Evolutionary conservation across 2,888 invertebrate genomes (phyloP).

Genomic region (Acanthococcus lagerstroemiae): DNA sequence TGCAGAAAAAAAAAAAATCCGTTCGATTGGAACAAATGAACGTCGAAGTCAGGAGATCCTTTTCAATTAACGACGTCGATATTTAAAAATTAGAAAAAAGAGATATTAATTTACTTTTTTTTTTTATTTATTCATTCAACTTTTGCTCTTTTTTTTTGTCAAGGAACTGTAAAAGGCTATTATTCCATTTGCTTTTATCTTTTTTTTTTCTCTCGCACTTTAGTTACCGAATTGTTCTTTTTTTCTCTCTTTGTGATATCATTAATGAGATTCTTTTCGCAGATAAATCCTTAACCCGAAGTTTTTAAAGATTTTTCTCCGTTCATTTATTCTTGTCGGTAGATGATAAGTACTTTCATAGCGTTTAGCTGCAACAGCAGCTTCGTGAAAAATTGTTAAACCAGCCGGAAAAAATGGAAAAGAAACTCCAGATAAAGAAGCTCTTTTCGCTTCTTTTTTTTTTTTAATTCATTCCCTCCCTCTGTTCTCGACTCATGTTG

Average conservation of each 20-base stretch:
- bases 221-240: slow-evolving; percentile 21
- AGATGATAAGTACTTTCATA: slow-evolving; percentile 27
- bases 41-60: no score
- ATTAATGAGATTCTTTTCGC: slow-evolving; percentile 26
- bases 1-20: background rate
- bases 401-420: slow-evolving; percentile 26
- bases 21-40: background rate
- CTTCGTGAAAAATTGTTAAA: slow-evolving; percentile 28
- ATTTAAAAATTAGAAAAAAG: slow-evolving; percentile 19
- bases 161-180: slow-evolving; percentile 16
- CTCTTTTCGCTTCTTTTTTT: slow-evolving; percentile 17
- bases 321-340: slow-evolving; percentile 29
- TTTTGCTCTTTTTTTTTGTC: background rate
- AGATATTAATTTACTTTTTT: slow-evolving; percentile 7
- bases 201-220: slow-evolving; percentile 15
- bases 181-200: slow-evolving; percentile 18
- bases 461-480: slow-evolving; percentile 5
- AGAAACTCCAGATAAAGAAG: slow-evolving; percentile 25
- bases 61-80: slow-evolving; percentile 6
- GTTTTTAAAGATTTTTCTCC: slow-evolving; percentile 29
- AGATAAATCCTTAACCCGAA: slow-evolving; percentile 27
- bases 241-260: slow-evolving; percentile 18
- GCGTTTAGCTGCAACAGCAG: slow-evolving; percentile 27
- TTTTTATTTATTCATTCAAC: background rate
- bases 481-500: background rate